phyloP scores from a whole-genome alignment of 2,797 vertebrate species.

The Danio jaintianensis region DNA sequence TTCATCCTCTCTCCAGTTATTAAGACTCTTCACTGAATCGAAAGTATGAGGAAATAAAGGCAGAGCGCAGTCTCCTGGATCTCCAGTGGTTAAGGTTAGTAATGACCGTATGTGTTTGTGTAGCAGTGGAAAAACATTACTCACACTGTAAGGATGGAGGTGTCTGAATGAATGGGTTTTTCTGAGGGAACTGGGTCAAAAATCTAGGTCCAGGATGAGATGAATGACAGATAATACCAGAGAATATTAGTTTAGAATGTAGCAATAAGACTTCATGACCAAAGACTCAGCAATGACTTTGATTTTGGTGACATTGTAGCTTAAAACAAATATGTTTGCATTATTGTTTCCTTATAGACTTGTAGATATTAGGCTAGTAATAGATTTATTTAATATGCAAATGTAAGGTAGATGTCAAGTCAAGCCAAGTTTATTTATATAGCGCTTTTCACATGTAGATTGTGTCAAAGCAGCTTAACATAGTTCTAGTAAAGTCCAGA shows the following conservation, averaged over 20 bases:
- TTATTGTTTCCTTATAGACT: neutral
- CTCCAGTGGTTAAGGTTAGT: conserved; percentile 60
- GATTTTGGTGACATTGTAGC: neutral
- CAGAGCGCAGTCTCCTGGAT: conserved; percentile 47
- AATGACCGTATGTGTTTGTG: conserved; percentile 12
- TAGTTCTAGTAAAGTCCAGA: too few species aligned
- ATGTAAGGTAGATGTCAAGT: neutral
- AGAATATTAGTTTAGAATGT: neutral
- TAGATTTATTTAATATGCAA: neutral
- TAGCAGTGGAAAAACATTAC: conserved; percentile 58
- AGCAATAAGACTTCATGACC: conserved; percentile 16
- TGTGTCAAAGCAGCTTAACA: too few species aligned
- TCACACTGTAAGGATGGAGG: conserved; percentile 48
- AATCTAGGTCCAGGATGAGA: conserved; percentile 19
- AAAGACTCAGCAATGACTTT: neutral
- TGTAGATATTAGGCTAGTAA: neutral
- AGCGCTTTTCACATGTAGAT: too few species aligned
- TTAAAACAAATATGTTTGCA: neutral
- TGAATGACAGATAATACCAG: conserved; percentile 20
- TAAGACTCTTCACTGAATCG: conserved; percentile 14
- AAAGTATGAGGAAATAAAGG: conserved; percentile 44
- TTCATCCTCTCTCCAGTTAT: conserved; percentile 8
- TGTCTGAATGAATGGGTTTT: conserved; percentile 28
- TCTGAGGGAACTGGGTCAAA: conserved; percentile 41
- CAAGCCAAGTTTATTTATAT: too few species aligned